Evolutionary conservation across 2,113 vertebrate species (phyloP).

Genomic region (Leiothrix lutea): DNA sequence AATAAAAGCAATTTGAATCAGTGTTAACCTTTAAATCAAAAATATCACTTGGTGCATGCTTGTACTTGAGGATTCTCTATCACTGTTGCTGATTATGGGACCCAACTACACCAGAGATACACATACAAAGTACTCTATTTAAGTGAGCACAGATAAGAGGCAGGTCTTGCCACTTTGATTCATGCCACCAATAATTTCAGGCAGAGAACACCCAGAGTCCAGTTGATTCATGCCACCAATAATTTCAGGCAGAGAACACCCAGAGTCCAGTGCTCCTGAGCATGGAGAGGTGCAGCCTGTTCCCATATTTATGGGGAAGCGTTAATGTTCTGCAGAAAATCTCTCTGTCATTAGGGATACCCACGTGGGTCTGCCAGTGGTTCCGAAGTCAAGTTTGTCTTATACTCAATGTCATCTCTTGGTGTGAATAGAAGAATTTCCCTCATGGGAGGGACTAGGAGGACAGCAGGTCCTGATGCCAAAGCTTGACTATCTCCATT

Average conservation of each 20-base stretch:
- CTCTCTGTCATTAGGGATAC: not conserved
- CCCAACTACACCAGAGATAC: not conserved
- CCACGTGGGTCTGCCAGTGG: not conserved
- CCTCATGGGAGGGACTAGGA: not conserved
- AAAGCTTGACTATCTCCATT: not conserved
- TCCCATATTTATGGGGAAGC: not conserved
- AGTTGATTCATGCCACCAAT: not conserved
- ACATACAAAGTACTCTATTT: not conserved
- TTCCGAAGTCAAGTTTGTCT: not conserved
- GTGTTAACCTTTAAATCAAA: not conserved
- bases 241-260: not conserved
- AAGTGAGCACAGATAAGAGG: not conserved
- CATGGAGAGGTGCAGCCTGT: not conserved
- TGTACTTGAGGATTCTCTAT: not conserved
- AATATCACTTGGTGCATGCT: not conserved
- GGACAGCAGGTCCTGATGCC: not conserved
- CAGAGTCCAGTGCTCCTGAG: not conserved
- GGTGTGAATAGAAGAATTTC: not conserved
- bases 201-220: no score
- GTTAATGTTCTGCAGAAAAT: not conserved
- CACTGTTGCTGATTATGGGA: not conserved
- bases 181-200: not conserved
- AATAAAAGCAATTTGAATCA: constrained; percentile 9
- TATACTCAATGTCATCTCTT: not conserved
- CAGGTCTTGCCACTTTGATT: constrained; percentile 9